Conservation (phyloP, 2,797 vertebrate genomes). For the Hozukius guyotensis region DNA sequence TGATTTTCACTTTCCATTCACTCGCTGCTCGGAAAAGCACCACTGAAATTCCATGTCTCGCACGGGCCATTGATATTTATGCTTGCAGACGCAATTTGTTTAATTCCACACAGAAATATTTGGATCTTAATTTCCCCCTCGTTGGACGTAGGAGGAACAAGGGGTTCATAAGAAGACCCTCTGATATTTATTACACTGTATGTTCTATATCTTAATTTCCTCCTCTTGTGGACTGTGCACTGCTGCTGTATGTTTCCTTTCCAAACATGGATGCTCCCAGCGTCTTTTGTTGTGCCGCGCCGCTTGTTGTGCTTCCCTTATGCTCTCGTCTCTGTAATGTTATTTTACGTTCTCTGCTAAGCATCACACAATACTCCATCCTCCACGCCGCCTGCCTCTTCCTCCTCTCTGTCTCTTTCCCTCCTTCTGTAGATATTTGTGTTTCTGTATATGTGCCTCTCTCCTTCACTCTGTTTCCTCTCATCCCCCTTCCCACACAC, state of each 20-base stretch:
- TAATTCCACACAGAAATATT: constrained; percentile 67
- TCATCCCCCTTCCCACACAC: constrained; percentile 69
- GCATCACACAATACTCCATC: constrained; percentile 62
- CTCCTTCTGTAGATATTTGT: constrained; percentile 65
- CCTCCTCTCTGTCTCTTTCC: constrained; percentile 34
- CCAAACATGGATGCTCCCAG: constrained; percentile 31
- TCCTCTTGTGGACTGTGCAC: constrained; percentile 10
- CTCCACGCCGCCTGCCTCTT: constrained; percentile 37
- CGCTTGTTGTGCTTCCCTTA: constrained; percentile 46
- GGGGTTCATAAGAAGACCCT: constrained; percentile 56
- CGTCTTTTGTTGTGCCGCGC: constrained; percentile 10
- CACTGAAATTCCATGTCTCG: constrained; percentile 66
- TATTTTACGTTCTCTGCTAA: constrained; percentile 52
- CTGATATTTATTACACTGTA: constrained; percentile 66
- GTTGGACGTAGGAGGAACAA: constrained; percentile 40
- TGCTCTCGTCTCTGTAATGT: constrained; percentile 44
- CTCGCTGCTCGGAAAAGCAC: constrained; percentile 51
- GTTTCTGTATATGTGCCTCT: constrained; percentile 55
- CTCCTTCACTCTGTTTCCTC: constrained; percentile 56
- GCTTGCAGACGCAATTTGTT: constrained; percentile 71
- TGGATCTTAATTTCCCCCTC: constrained; percentile 65
- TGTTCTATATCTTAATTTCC: constrained; percentile 47
- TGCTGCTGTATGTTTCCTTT: constrained; percentile 25
- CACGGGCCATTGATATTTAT: constrained; percentile 71
- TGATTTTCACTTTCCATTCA: constrained; percentile 74